phyloP scores from a whole-genome alignment of 2,797 vertebrate genomes.

The Sebastes kiyomatsui region DNA sequence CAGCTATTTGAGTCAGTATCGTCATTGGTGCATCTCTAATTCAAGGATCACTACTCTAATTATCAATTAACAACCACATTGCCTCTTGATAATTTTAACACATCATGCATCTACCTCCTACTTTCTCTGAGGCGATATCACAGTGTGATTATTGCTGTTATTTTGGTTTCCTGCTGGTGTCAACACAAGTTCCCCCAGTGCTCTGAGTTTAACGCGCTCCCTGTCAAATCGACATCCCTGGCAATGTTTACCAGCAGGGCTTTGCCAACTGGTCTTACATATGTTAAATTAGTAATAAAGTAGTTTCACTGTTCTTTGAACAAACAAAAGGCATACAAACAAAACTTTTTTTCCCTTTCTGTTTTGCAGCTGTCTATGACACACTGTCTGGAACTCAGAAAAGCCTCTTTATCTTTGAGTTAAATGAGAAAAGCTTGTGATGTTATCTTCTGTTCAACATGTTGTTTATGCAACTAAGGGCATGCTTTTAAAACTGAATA shows the following conservation, averaged over 20 bases:
- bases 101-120: not conserved
- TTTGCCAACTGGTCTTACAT: slow-evolving; percentile 3
- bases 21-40: not conserved
- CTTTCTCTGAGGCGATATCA: not conserved
- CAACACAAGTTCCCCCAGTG: slow-evolving; percentile 4
- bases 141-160: slow-evolving; percentile 42
- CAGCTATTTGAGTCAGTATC: too few relatives aligned
- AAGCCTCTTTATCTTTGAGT: not conserved
- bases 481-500: slow-evolving; percentile 1
- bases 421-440: slow-evolving; percentile 10
- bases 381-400: not conserved
- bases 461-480: slow-evolving; percentile 7
- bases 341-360: not conserved
- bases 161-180: slow-evolving; percentile 28
- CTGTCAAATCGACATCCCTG: slow-evolving; percentile 14
- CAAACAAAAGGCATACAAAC: not conserved
- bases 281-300: slow-evolving; percentile 11
- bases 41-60: not conserved
- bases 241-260: slow-evolving; percentile 1
- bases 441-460: not conserved
- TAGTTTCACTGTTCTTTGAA: not conserved
- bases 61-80: not conserved
- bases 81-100: slow-evolving; percentile 17
- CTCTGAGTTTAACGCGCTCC: not conserved
- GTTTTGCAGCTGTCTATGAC: slow-evolving; percentile 2